phyloP scores from a whole-genome alignment of 1,140 invertebrate genomes.

The Psilanteris sp. region DNA sequence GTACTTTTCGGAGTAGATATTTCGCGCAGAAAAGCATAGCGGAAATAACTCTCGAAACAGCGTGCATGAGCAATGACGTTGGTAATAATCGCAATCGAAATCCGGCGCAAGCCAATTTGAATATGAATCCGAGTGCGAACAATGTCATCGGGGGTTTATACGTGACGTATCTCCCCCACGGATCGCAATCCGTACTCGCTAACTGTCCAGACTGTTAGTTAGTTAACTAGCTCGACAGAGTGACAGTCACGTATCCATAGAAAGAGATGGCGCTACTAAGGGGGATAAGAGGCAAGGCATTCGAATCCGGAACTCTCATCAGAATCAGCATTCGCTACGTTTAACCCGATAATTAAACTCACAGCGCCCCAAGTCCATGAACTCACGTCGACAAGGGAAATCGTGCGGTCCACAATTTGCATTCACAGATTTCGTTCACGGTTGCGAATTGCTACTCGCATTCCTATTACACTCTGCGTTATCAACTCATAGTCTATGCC shows the following conservation, averaged over 20 bases:
- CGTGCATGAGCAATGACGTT: conserved; percentile 76
- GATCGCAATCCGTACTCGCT: conserved; percentile 77
- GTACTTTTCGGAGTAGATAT: conserved; percentile 36
- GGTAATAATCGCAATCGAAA: conserved; percentile 78
- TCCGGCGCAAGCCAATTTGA: conserved; percentile 78
- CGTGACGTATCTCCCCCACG: conserved; percentile 79
- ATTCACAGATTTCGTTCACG: conserved; percentile 73
- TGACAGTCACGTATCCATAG: conserved; percentile 77
- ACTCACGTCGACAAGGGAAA: conserved; percentile 72
- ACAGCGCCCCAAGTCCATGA: conserved; percentile 62
- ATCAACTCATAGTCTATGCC: conserved; percentile 19
- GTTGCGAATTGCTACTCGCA: conserved; percentile 58
- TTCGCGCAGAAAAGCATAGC: conserved; percentile 51
- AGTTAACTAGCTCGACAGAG: conserved; percentile 79
- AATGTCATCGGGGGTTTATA: conserved; percentile 79
- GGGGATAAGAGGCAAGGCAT: conserved; percentile 68
- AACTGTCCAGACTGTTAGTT: conserved; percentile 79
- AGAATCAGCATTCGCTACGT: conserved; percentile 79
- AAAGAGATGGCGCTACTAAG: conserved; percentile 62
- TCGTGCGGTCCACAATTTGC: conserved; percentile 75
- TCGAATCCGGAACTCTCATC: conserved; percentile 80
- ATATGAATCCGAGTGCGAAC: conserved; percentile 80
- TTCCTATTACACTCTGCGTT: conserved; percentile 16
- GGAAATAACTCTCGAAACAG: conserved; percentile 70
- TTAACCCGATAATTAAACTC: conserved; percentile 80